Conservation (phyloP, 2,113 vertebrate species). For the Pimephales promelas region DNA sequence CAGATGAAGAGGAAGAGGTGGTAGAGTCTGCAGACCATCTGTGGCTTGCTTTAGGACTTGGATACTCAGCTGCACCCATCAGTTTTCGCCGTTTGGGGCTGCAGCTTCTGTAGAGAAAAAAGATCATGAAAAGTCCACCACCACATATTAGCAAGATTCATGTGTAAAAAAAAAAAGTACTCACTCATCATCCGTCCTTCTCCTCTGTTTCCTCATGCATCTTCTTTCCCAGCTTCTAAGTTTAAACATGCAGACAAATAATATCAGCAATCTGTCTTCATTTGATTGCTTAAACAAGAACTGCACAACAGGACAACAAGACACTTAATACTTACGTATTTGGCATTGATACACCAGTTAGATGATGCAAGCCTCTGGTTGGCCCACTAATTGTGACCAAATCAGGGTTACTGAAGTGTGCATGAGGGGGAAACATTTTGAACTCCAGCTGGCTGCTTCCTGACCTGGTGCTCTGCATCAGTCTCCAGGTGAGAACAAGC, state of each 20-base stretch:
- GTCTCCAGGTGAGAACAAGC: slow-evolving; percentile 9
- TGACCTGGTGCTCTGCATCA: slow-evolving; percentile 66
- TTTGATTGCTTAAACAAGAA: not conserved
- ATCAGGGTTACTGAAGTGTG: slow-evolving; percentile 64
- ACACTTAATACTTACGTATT: slow-evolving; percentile 63
- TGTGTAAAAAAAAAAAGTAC: slow-evolving; percentile 9
- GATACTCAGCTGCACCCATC: slow-evolving; percentile 59
- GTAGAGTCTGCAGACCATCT: slow-evolving; percentile 56
- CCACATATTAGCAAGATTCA: not conserved
- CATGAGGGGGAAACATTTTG: slow-evolving; percentile 68
- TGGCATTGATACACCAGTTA: slow-evolving; percentile 54
- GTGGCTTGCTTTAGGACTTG: not conserved
- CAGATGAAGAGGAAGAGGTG: slow-evolving; percentile 47
- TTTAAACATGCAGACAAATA: not conserved
- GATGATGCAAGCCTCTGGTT: slow-evolving; percentile 52
- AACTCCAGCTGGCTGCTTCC: slow-evolving; percentile 63
- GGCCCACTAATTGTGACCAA: slow-evolving; percentile 61
- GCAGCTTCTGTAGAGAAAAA: slow-evolving; percentile 65
- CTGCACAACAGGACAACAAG: not conserved
- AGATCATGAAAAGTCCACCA: not conserved
- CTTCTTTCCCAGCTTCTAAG: slow-evolving; percentile 75
- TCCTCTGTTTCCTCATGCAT: slow-evolving; percentile 74
- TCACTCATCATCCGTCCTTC: slow-evolving; percentile 75
- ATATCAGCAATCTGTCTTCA: not conserved
- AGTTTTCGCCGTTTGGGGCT: slow-evolving; percentile 74